phyloP scores from a whole-genome alignment of 2,797 vertebrate species.

The Mareca penelope region DNA sequence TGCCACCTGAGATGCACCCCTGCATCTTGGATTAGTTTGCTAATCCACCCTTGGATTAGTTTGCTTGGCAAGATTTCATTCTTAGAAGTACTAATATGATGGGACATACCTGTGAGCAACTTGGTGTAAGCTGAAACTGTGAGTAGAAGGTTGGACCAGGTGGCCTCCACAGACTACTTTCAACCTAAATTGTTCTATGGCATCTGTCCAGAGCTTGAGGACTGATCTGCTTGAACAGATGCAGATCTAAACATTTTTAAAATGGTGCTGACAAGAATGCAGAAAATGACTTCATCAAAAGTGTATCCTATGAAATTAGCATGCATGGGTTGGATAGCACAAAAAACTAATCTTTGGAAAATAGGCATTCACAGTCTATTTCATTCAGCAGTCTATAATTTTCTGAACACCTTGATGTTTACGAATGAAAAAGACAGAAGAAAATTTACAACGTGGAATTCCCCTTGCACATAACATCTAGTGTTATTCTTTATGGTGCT shows the following conservation, averaged over 20 bases:
- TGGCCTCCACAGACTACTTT: not conserved
- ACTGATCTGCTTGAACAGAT: not conserved
- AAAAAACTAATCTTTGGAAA: not conserved
- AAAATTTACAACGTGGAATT: not conserved
- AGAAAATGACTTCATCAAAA: not conserved
- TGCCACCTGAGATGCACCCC: fast-evolving
- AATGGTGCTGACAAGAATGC: not conserved
- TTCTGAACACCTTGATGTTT: not conserved
- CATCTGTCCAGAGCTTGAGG: not conserved
- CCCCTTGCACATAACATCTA: not conserved
- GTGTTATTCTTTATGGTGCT: not conserved
- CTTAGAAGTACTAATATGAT: not conserved
- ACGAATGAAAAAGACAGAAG: not conserved
- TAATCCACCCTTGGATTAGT: not conserved
- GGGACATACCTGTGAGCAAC: not conserved
- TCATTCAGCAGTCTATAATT: not conserved
- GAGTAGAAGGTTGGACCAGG: not conserved
- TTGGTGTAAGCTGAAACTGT: not conserved
- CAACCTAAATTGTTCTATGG: not conserved
- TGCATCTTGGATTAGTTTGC: not conserved
- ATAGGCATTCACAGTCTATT: not conserved
- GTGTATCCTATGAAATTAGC: not conserved
- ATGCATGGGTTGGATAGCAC: not conserved
- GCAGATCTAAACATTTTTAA: not conserved
- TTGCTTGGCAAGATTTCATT: not conserved